Base-by-base conservation (phyloP, 2,888 invertebrate species). In the Philereme transversata region DNA sequence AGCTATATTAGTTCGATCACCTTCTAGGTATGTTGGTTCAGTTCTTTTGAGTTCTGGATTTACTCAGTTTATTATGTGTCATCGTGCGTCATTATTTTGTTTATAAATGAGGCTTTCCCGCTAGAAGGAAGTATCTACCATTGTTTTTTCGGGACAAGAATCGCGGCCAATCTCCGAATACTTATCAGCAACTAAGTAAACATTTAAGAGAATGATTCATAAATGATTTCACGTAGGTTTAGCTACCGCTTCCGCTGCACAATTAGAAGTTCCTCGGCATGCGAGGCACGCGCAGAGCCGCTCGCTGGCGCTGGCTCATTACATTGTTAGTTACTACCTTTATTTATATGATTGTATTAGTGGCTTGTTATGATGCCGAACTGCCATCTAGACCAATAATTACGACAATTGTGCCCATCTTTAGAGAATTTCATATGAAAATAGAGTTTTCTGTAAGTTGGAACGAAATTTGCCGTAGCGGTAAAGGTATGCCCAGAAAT, bases 141-240 rank as follows among this genome's bases (percentile, higher is more conserved):
- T 57, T 51, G 45, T 40, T 51, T 46, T 49, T 44, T 22, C n/a
- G 35, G 41, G 43, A 35, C 35, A 22, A 58, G 11, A 41, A 43
- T n/a, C 41, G 11, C 41, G 40, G 34, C 5, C 38, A 5, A 11
- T 38, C 34, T 48, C 5, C 0, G 46, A 34, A 50, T 49, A 57
- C 22, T 40, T 34, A 34, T 8, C 44, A 34, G 11, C n/a, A 40
- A 57, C 46, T 50, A 55, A 33, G 55, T 58, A 53, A 53, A n/a
- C 45, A 54, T 34, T 8, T 57, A 60, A 48, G 61, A 50, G 47
- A 65, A 40, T 66, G 68, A 64, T 43, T 68, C 65, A 65, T 46
- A 60, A 51, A 66, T 59, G 52, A 62, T 59, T 62, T 50, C 52
- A 60, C 57, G 64, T 62, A 47, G 38, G 51, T 36, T 56, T 47